These are phyloP conservation scores for Bubo blakistoni DNA, from an alignment of 2,113 vertebrate genomes.

Conservation along the genomic window DNA sequence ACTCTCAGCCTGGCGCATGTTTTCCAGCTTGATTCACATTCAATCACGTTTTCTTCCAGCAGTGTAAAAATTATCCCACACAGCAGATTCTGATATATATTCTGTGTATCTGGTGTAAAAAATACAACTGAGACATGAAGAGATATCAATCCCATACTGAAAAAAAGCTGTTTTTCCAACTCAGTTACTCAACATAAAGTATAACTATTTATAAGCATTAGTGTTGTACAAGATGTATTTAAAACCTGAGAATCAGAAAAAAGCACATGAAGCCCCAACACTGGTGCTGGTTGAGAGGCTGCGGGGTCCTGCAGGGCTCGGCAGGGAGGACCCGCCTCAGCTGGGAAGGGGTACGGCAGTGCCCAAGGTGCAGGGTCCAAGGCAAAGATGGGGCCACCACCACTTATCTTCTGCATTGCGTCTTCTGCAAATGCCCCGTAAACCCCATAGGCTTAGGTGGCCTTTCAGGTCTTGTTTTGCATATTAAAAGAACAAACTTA, in stretches of 20 bases:
- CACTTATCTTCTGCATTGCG: accelerated
- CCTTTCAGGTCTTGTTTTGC: background rate
- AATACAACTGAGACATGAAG: background rate
- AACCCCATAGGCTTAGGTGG: accelerated
- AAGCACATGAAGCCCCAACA: background rate
- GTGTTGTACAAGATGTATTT: accelerated
- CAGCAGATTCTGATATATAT: background rate
- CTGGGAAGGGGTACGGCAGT: background rate
- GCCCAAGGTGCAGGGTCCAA: background rate
- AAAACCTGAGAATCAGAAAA: accelerated
- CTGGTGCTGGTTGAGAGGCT: accelerated
- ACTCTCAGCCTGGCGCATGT: background rate
- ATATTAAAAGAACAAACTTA: background rate
- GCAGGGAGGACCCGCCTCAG: accelerated
- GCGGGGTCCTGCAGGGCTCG: accelerated
- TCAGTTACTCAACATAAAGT: accelerated
- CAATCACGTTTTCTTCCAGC: background rate
- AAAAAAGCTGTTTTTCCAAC: background rate
- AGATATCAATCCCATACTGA: background rate
- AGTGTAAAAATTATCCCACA: background rate
- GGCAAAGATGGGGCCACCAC: background rate
- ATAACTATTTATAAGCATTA: accelerated
- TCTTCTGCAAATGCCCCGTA: background rate
- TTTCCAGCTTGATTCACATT: background rate
- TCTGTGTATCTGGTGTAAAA: background rate